These are phyloP conservation scores for Drosophila lacteicornis DNA, from an alignment of 1,140 invertebrate genomes.

Conservation along the genomic window DNA sequence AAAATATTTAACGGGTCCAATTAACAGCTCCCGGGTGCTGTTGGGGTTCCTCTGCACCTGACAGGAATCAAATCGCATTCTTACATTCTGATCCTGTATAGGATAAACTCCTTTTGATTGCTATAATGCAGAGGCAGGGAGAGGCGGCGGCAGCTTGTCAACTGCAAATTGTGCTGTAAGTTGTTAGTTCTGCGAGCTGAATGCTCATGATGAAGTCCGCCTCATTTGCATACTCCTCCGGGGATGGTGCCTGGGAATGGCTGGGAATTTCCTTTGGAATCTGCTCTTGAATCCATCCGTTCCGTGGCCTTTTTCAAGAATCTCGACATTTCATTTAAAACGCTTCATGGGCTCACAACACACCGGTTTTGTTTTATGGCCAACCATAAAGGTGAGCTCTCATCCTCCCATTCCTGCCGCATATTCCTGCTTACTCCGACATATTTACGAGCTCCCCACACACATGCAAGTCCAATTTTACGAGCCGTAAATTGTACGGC, in stretches of 20 bases:
- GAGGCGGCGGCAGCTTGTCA: conserved; percentile 13
- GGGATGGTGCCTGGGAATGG: background rate
- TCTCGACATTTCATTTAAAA: conserved; percentile 60
- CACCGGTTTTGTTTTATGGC: conserved; percentile 64
- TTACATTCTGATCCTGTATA: background rate
- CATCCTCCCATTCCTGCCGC: background rate
- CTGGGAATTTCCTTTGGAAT: conserved; percentile 16
- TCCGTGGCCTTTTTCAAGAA: conserved; percentile 20
- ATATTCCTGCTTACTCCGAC: conserved; percentile 18
- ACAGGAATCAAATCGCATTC: conserved; percentile 24
- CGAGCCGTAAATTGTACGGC: conserved; percentile 72
- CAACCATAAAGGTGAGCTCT: conserved; percentile 36
- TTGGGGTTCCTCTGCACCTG: conserved; percentile 9
- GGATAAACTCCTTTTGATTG: conserved; percentile 5
- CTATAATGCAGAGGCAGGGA: background rate
- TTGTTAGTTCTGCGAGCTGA: conserved; percentile 12
- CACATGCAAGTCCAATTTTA: conserved; percentile 52
- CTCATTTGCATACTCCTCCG: conserved; percentile 44
- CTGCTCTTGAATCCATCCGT: background rate
- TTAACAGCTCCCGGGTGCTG: conserved; percentile 14
- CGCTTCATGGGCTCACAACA: conserved; percentile 39
- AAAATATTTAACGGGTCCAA: conserved; percentile 28
- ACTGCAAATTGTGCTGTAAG: conserved; percentile 40
- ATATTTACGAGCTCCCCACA: conserved; percentile 32
- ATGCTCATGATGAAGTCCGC: conserved; percentile 19